A percentile compares a stretch with the other conserved stretches of the same genome.
These are phyloP conservation scores for Dicerorhinus sumatrensis DNA, from an alignment of 2,113 vertebrate genomes.

Conservation along the genomic window DNA sequence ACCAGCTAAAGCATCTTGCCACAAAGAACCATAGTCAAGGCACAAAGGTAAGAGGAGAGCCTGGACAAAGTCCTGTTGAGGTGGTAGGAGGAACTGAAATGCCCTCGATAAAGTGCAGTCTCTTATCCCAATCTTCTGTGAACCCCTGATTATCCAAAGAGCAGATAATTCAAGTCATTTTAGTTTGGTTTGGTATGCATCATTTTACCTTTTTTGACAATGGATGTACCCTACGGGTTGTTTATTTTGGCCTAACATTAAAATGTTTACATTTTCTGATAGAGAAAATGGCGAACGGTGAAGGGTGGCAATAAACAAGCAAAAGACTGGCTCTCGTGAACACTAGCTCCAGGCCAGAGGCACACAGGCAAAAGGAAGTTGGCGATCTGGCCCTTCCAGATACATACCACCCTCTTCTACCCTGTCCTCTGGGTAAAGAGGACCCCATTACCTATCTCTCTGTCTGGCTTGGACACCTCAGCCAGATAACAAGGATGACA, in stretches of 20 bases:
- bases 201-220: conserved; percentile 64
- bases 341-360: conserved; percentile 16
- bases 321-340: neutral
- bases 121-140: conserved; percentile 57
- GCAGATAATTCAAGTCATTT: conserved; percentile 43
- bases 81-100: conserved; percentile 58
- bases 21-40: conserved; percentile 82
- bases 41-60: conserved; percentile 77
- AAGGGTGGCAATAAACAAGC: conserved; percentile 25
- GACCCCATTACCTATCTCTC: neutral
- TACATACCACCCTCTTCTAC: neutral
- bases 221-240: conserved; percentile 38
- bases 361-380: conserved; percentile 10
- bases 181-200: conserved; percentile 73
- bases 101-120: conserved; percentile 47
- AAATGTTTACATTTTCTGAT: conserved; percentile 70
- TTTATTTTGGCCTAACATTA: conserved; percentile 74
- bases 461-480: neutral
- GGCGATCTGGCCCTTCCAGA: neutral
- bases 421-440: conserved; percentile 25
- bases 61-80: conserved; percentile 71
- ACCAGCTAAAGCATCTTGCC: conserved; percentile 71
- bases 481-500: conserved; percentile 9
- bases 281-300: conserved; percentile 47
- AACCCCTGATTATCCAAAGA: conserved; percentile 34